phyloP scores from a whole-genome alignment of 2,888 invertebrate genomes.

The Philhelius pedissequus region DNA sequence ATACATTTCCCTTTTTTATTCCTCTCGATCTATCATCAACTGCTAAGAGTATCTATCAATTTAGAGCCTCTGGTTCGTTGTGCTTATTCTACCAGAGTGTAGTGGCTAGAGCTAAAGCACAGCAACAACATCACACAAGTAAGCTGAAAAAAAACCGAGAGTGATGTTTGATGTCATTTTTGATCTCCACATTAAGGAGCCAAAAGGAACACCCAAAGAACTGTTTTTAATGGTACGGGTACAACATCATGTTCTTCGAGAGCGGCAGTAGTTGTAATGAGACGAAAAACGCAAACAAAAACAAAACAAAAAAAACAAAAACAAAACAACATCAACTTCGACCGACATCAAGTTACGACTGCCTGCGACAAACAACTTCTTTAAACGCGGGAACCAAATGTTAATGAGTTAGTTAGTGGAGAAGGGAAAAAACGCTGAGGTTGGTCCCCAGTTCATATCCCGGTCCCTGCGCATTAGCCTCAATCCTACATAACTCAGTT shows the following conservation, averaged over 20 bases:
- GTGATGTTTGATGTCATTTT: constrained; percentile 55
- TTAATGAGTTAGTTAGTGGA: constrained; percentile 78
- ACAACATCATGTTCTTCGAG: constrained; percentile 43
- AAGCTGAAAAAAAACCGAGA: constrained; percentile 36
- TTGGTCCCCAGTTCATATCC: constrained; percentile 69
- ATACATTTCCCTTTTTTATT: neutral
- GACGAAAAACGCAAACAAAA: constrained; percentile 36
- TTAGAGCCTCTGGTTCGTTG: neutral
- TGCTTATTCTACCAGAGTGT: neutral
- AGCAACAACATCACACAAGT: neutral
- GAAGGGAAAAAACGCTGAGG: constrained; percentile 73
- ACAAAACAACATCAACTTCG: constrained; percentile 58
- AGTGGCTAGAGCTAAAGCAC: neutral
- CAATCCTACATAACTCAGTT: neutral
- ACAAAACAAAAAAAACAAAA: constrained; percentile 28
- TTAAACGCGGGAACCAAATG: constrained; percentile 72
- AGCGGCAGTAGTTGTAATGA: constrained; percentile 56
- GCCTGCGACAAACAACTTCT: constrained; percentile 68
- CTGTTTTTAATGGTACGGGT: neutral
- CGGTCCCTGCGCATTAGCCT: neutral
- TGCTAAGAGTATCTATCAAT: constrained; percentile 36
- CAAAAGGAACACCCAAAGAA: constrained; percentile 51
- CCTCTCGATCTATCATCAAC: neutral
- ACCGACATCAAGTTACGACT: constrained; percentile 63
- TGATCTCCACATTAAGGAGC: constrained; percentile 28